Evolutionary conservation across 2,888 invertebrate species (phyloP), one percentile per base, ranked within the genome.

Genomic region (Oscheius sp.): DNA sequence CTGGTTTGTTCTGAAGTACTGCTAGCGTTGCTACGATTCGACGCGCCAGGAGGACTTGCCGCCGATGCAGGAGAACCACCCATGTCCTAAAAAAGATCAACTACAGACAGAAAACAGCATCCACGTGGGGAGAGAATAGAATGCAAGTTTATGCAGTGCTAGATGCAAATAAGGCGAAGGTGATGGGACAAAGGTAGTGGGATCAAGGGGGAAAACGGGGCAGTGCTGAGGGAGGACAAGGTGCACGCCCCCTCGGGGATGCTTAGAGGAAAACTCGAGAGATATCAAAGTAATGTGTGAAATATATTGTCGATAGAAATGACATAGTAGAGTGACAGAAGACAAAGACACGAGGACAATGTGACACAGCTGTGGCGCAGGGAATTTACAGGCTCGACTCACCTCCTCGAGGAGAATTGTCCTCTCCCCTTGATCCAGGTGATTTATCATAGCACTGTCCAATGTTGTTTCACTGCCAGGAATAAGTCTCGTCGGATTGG

Each of bases 1-100:
- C 83, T 83, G 13, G 83, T 83, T 68, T 83, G 82, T 49, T 83
- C 82, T 1, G 83, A 83, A 12, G 77, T 78, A 25, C 77, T 78
- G 59, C 78, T 78, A 3, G 80, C 79, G 63, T 78, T 82, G 29
- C 80, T 80, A 58, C 81, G 81, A 73, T 81, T 71, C 6, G 83
- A 81, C n/a, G 77, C 78, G 53, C 73, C 77, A 66, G 78, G 79
- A 6, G 80, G 82, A 6, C 80, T 80, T 21, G 75, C 74, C 13
- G 77, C 78, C 56, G 78, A 75, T 63, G 77, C 74, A 59, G 75
- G 78, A 49, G 75, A 77, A 55, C 78, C 78, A 71, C 78, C 76
- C 77, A 80, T 79, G 69, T 80, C 75, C 73, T 75, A 49, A 71
- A 73, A 58, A 16, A 66, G 21, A 25, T 45, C 25, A 25, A 9